Evolutionary conservation across 2,888 invertebrate genomes (phyloP), one percentile per base, ranked within the genome.

Genomic region (Xestia sexstrigata): DNA sequence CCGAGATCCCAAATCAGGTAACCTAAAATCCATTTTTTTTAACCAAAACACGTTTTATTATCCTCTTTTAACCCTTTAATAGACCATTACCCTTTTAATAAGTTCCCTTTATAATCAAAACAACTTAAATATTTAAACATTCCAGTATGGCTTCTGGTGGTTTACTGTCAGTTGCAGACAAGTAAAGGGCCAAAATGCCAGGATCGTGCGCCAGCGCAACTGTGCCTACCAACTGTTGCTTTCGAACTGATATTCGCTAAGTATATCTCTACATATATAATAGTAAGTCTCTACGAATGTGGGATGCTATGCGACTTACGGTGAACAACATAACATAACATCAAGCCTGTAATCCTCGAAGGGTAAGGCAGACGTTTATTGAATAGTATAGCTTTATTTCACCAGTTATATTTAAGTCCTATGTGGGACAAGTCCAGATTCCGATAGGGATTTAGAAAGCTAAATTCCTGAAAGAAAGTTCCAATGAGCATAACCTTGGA

Each of bases 181-280:
- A 85, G 85, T 86, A 84, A 87, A 87, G 88, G 87, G 82, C 82
- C 75, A 23, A 92, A 91, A 92, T 92, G 92, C 82, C 92, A 91
- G 84, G 62, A 87, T 89, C 92, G 92, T 92, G 92, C 87, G 84
- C 89, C 47, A 69, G 87, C 84, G 87, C 89, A 86, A 82, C 78
- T 62, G 75, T 58, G 74, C 69, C 45, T 74, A 80, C 30, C 20
- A 60, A 60, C 30, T 30, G 60, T 30, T 60, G 60, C 74, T 87
- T 79, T 77, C 68, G 30, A 78, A 77, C 68, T 49, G 74, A 68
- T 79, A 62, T 70, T 62, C 65, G 23, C 52, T 69, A 55, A 0
- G 49, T 79, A 66, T 58, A 45, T 26, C 13, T 62, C 20, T 49
- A n/a, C 1, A 39, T 76, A 49, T 73, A 67, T 77, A 45, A 62